Percentiles rank a stretch among this genome's conserved stretches.
Conservation (phyloP, 2,113 vertebrate species). For the Ginglymostoma cirratum region DNA sequence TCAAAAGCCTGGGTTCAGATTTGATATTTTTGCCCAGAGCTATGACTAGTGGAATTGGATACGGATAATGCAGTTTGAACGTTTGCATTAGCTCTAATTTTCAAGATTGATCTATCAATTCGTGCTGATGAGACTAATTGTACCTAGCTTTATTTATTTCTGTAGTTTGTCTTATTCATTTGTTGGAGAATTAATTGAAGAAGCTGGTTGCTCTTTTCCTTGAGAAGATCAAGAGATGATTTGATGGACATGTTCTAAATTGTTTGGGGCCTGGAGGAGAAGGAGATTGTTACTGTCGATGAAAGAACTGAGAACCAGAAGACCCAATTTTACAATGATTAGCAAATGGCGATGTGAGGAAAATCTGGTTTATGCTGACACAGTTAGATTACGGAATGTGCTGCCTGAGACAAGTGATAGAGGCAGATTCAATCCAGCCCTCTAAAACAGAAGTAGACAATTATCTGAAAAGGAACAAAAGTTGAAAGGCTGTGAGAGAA, state of each 20-base stretch:
- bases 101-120: background rate
- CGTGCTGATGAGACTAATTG: background rate
- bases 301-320: too few relatives aligned
- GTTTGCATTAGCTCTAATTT: background rate
- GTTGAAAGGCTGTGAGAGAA: background rate
- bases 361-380: too few relatives aligned
- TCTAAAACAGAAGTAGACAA: background rate
- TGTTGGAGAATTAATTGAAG: background rate
- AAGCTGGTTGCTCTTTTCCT: background rate
- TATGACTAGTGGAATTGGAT: background rate
- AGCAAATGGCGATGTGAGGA: too few relatives aligned
- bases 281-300: too few relatives aligned
- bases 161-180: background rate
- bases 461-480: background rate
- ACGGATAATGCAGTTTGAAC: background rate
- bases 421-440: background rate
- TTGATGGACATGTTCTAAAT: background rate
- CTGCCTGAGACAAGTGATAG: background rate
- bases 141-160: background rate
- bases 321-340: too few relatives aligned
- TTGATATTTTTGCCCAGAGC: background rate
- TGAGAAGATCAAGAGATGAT: background rate
- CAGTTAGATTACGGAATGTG: background rate
- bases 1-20: background rate
- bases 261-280: too few relatives aligned